Evolutionary conservation across 2,888 invertebrate species (phyloP).

Genomic region (Orchestes rusci): DNA sequence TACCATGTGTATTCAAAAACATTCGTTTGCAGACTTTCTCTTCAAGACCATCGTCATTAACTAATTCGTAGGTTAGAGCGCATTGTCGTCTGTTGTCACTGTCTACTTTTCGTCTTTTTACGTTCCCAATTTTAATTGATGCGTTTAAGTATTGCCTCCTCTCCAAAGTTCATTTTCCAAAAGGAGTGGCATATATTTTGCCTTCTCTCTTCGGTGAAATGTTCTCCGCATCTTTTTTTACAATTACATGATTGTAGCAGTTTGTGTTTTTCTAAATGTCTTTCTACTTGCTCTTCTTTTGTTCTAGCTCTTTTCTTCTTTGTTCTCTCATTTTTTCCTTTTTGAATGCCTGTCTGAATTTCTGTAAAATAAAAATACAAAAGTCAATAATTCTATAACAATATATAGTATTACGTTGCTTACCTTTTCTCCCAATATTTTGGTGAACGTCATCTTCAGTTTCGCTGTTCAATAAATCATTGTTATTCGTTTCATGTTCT

Average conservation of each 20-base stretch:
- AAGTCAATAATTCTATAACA: too few relatives aligned
- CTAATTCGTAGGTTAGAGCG: neutral
- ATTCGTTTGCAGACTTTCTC: neutral
- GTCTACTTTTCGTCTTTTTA: constrained; percentile 2
- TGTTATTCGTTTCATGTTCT: too few relatives aligned
- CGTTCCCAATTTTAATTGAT: neutral
- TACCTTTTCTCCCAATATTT: too few relatives aligned
- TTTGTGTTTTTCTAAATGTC: neutral
- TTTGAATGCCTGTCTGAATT: neutral
- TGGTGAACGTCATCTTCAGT: too few relatives aligned
- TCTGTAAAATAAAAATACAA: too few relatives aligned
- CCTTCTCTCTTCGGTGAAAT: neutral
- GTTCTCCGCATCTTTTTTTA: neutral
- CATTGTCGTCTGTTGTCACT: neutral
- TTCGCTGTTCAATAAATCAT: too few relatives aligned
- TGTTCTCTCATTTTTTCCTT: neutral
- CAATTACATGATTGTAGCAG: neutral
- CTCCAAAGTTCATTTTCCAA: constrained; percentile 1
- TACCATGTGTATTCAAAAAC: constrained; percentile 1
- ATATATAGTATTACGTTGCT: too few relatives aligned
- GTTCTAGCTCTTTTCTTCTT: neutral
- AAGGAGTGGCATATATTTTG: neutral
- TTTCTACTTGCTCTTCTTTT: neutral
- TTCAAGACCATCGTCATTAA: neutral
- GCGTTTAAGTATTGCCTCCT: neutral